Evolutionary conservation across 2,888 invertebrate species (phyloP).

Genomic region (Pharmacophagus antenor): DNA sequence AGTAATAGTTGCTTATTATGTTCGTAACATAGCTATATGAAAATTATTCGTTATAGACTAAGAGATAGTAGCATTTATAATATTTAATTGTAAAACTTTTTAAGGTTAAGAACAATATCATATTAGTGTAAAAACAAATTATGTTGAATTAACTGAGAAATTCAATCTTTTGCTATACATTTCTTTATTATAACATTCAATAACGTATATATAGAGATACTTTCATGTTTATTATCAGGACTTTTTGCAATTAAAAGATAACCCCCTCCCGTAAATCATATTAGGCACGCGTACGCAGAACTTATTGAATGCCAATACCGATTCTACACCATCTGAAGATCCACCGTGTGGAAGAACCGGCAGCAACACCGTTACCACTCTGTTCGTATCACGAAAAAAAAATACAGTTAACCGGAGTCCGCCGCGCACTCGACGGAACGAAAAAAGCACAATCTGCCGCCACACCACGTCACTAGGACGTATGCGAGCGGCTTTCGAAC

Average conservation of each 20-base stretch:
- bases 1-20: no score
- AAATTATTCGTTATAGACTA: no score
- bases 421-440: constrained; percentile 59
- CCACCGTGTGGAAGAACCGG: constrained; percentile 58
- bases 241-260: constrained; percentile 1
- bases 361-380: constrained; percentile 64
- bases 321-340: constrained; percentile 51
- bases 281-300: constrained; percentile 39
- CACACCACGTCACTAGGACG: constrained; percentile 70
- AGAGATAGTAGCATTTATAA: no score
- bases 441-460: constrained; percentile 72
- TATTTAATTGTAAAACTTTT: no score
- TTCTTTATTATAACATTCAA: no score
- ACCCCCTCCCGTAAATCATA: constrained; percentile 20
- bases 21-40: no score
- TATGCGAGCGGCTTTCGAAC: constrained; percentile 47
- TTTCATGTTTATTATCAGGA: no score
- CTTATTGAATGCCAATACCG: constrained; percentile 53
- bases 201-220: no score
- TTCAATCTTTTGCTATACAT: no score
- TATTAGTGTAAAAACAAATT: no score
- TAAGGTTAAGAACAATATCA: no score
- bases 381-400: constrained; percentile 72
- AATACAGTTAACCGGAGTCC: constrained; percentile 65
- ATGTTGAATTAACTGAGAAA: no score